Base-by-base conservation (phyloP, 2,113 vertebrate species). In the Passer domesticus region DNA sequence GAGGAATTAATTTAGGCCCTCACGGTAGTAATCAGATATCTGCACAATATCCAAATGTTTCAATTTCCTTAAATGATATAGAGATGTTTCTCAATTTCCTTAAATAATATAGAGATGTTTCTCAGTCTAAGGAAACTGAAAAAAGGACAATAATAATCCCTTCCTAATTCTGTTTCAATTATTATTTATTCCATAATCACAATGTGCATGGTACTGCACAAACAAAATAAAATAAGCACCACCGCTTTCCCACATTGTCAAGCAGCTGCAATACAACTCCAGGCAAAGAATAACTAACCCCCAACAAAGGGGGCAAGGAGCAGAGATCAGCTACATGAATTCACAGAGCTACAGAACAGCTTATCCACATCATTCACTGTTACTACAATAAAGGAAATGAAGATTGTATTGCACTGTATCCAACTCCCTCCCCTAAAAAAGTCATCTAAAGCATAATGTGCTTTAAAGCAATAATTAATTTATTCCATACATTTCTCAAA, bases 151-250 rank as follows among this genome's bases (percentile, higher is more conserved):
- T 69, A 94, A 83, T 60, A 82, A 77, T 50, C 28, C n/a, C 19
- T 83, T 85, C 35, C 39, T 92, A 95, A 95, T 76, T 83, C 67
- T 18, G 31, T 76, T 87, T 89, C 31, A 83, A 55, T 67, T 80
- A 78, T 76, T 77, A 82, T 83, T 94, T 95, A 85, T 85, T 90
- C 72, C 67, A 83, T 55, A 92, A 94, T 77, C 63, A 70, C 63
- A 86, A 35, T 67, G 35, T 41, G 39, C 35, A 85, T 39, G 58
- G 53, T 56, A 50, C 66, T 43, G 41, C 58, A 74, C 28, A 82
- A 91, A 92, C 39, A 75, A 91, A 90, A 75, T 44, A 75, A 94
- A 94, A 77, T 23, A 77, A 60, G 63, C 49, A 60, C n/a, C 58
- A 25, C 35, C 0, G 0, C 53, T 85, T 91, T 70, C 33, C 58